Base-by-base conservation (phyloP, 2,888 invertebrate genomes). In the Parnassius glacialis region DNA sequence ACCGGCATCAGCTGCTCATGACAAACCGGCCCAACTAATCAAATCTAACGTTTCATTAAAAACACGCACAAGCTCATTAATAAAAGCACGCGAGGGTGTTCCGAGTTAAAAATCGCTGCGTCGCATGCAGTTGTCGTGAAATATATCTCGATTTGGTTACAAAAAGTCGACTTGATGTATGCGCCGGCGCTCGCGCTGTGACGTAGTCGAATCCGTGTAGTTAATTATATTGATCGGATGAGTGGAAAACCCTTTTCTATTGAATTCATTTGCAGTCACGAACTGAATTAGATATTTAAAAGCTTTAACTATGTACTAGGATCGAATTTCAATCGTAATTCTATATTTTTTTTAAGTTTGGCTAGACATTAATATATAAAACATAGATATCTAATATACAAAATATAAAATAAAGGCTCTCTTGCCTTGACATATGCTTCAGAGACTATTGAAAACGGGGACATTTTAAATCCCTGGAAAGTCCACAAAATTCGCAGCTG, bases 141-240 rank as follows among this genome's bases (percentile, higher is more conserved):
- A 71, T 71, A 72, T 73, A 67, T 70, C 68, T 68, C 65, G 25
- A 58, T 62, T 62, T 64, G 61, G 67, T 55, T 65, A 68, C 68
- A 67, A 70, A 67, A 75, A 70, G 75, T 73, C 71, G 70, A 70
- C 70, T 71, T 78, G 78, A 78, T 69, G 57, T 70, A 78, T 78
- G 70, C 76, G 65, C 73, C 61, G 20, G 73, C 69, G 76, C 70
- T 53, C 57, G 65, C 57, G 25, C 0, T 25, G 53, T 64, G 50
- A 54, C 66, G 74, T 71, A 69, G 58, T 63, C 9, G 57, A 57
- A 65, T 61, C 62, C 62, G 67, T 62, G 66, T 62, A 41, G 59
- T 71, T 77, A 77, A 78, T 78, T 76, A 75, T 70, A 73, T 72
- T 54, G 53, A 55, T 61, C 67, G 64, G 60, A 59, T 60, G 50